Conservation (phyloP, 2,113 vertebrate species). For the Propithecus coquereli region DNA sequence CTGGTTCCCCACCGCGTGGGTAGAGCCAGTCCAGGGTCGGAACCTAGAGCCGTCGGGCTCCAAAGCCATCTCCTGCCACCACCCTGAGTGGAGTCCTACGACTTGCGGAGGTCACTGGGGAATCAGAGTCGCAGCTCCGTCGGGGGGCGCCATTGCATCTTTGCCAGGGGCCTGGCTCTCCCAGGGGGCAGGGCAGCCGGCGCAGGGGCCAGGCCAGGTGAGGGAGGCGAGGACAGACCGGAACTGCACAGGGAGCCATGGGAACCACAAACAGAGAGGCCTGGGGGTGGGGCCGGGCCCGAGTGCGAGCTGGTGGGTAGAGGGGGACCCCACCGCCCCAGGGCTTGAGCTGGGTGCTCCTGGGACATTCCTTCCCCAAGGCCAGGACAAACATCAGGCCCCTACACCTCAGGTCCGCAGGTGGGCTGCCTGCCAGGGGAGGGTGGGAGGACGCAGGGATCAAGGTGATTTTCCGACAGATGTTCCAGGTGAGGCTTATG, state of each 20-base stretch:
- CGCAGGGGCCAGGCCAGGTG: rapidly evolving
- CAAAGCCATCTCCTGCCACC: not conserved
- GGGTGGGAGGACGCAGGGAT: not conserved
- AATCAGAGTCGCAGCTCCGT: not conserved
- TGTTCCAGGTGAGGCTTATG: not conserved
- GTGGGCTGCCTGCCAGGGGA: rapidly evolving
- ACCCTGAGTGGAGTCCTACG: not conserved
- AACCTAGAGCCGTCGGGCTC: not conserved
- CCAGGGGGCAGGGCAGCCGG: rapidly evolving
- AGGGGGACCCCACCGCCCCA: not conserved
- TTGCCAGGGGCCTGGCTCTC: not conserved
- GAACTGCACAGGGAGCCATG: rapidly evolving
- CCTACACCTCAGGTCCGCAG: not conserved
- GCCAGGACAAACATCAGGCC: not conserved
- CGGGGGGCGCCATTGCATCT: rapidly evolving
- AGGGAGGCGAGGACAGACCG: not conserved
- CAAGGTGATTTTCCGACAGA: not conserved
- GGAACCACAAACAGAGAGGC: rapidly evolving
- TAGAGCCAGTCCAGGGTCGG: rapidly evolving
- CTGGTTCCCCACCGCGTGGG: rapidly evolving
- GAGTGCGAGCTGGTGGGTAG: rapidly evolving
- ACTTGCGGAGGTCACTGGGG: not conserved
- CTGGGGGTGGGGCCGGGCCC: not conserved
- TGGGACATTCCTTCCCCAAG: rapidly evolving
- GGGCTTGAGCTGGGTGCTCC: not conserved